Evolutionary conservation across 2,888 invertebrate species (phyloP), one percentile per base, ranked within the genome.

Genomic region (Drosophila hamatofila): DNA sequence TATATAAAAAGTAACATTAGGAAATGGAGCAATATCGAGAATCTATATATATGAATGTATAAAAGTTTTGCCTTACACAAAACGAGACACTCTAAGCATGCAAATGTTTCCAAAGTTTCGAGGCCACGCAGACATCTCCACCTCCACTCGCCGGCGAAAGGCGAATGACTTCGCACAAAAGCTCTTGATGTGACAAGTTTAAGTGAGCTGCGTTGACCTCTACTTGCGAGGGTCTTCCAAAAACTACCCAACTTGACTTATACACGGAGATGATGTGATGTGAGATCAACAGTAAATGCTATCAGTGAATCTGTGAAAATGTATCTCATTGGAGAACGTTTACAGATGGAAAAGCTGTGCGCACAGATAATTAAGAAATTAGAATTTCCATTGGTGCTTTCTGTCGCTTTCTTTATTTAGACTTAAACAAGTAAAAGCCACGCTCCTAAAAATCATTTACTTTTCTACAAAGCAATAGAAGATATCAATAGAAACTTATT

Each of bases 161-260:
- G 69, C 52, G 48, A 49, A 56, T 55, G 63, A 66, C 52, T 35
- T 16, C 16, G 35, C 33, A 33, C 21, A 21, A 21, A 58, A 49
- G 49, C 33, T 8, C 71, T 30, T 49, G 48, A 30, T 49, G 48
- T 49, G 48, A 49, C 48, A 49, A 49, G 73, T 72, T 86, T 83
- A 72, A 86, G 80, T 81, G 66, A 83, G 78, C 75, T 69, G 59
- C 81, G 77, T 68, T 89, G 78, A 89, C 78, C 87, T 81, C 68
- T 48, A 66, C 48, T 49, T 46, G 46, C 27, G 27, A 18, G 27
- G 48, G 27, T 49, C 23, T 49, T 18, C 7, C 18, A 18, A 49
- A 30, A 30, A 18, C 12, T 49, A 30, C 11, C 11, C 11, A 18
- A 30, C 27, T 48, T 25, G 25, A 46, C 46, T 25, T 16, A 9